These are phyloP conservation scores for Drosophila nikananu DNA, from an alignment of 1,140 invertebrate genomes.

Conservation along the genomic window DNA sequence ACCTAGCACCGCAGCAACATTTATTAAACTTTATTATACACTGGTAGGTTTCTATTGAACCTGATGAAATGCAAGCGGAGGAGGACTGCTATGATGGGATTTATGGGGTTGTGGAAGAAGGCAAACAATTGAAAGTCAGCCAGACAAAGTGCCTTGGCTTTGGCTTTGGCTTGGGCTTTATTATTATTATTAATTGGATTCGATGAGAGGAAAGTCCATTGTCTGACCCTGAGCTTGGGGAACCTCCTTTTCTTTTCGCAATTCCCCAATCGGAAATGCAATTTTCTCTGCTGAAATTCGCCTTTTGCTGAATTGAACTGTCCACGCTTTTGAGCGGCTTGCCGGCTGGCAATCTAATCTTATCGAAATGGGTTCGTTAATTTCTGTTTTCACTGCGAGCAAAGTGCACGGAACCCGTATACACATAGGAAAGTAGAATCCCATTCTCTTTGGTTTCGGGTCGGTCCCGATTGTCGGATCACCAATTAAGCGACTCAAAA, in stretches of 20 bases:
- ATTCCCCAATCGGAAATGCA: slow-evolving; percentile 55
- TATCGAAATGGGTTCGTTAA: slow-evolving; percentile 42
- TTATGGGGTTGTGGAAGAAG: slow-evolving; percentile 20
- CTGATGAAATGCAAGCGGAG: slow-evolving; percentile 45
- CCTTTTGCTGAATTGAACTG: slow-evolving; percentile 7
- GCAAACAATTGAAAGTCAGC: slow-evolving; percentile 58
- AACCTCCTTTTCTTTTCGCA: slow-evolving; percentile 34
- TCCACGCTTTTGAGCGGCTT: slow-evolving; percentile 11
- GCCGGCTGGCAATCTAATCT: slow-evolving; percentile 34
- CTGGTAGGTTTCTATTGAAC: slow-evolving; percentile 29
- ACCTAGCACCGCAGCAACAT: slow-evolving; percentile 33
- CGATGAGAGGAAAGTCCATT: slow-evolving; percentile 45
- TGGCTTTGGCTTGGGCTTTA: slow-evolving; percentile 22
- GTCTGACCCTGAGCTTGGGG: slow-evolving; percentile 31
- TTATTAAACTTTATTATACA: slow-evolving; percentile 46
- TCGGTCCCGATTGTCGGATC: slow-evolving; percentile 13
- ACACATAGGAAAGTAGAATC: slow-evolving; percentile 38
- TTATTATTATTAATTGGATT: slow-evolving; percentile 67
- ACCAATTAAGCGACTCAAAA: slow-evolving; percentile 41
- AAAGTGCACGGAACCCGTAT: slow-evolving; percentile 30
- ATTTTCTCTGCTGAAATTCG: slow-evolving; percentile 35
- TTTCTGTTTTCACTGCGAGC: slow-evolving; percentile 32
- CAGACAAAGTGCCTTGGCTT: slow-evolving; percentile 43
- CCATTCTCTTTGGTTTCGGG: slow-evolving; percentile 9
- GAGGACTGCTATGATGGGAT: slow-evolving; percentile 30